Evolutionary conservation across 2,797 vertebrate genomes (phyloP).

Genomic region (Heteromormyrus szaboi): DNA sequence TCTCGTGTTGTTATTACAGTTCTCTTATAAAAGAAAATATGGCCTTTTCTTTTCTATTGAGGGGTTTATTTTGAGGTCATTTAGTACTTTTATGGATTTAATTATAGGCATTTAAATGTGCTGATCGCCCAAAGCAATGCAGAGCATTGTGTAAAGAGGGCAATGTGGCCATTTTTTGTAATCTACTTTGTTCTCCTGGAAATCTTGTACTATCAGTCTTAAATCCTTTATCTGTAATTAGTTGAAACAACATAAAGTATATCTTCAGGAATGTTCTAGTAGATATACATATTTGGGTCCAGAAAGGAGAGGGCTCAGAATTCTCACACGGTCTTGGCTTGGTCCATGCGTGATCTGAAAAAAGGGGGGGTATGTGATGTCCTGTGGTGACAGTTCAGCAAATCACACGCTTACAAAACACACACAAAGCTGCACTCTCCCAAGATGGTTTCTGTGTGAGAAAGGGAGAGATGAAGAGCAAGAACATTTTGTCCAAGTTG

Average conservation of each 20-base stretch:
- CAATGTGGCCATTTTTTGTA: background rate
- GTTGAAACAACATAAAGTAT: background rate
- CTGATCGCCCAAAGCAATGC: background rate
- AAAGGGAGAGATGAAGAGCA: constrained; percentile 37
- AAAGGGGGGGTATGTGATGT: background rate
- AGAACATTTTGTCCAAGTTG: constrained; percentile 50
- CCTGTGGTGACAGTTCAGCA: background rate
- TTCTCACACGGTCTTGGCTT: background rate
- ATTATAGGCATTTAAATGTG: constrained; percentile 3
- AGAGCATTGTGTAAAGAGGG: background rate
- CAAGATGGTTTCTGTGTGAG: background rate
- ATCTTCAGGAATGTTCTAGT: background rate
- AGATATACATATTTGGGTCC: background rate
- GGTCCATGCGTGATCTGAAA: background rate
- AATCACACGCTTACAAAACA: background rate
- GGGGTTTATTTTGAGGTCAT: constrained; percentile 16
- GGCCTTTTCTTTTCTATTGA: background rate
- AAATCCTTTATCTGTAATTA: constrained; percentile 1
- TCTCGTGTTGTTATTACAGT: background rate
- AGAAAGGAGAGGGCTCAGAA: background rate
- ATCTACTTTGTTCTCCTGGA: background rate
- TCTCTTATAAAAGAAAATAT: background rate
- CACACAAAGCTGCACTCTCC: background rate
- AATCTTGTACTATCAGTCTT: background rate
- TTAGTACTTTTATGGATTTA: constrained; percentile 8